Conservation (phyloP, 1,140 invertebrate species). For the Streblospio benedicti region DNA sequence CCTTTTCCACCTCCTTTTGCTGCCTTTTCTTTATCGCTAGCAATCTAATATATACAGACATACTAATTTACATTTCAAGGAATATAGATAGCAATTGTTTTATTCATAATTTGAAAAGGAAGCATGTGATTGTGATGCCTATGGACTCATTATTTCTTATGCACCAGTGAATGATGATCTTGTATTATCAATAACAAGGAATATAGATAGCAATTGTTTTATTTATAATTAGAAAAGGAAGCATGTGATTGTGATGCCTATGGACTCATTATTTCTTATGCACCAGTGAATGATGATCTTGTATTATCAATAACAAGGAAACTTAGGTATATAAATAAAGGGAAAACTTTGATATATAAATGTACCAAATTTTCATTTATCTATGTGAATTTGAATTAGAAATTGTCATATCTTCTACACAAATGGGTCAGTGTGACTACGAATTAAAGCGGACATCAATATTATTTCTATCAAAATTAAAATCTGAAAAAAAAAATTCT, state of each 20-base stretch:
- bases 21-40: slow-evolving; percentile 28
- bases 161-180: not conserved
- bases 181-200: no score
- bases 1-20: slow-evolving; percentile 21
- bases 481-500: no score
- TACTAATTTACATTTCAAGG: not conserved
- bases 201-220: not conserved
- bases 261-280: not conserved
- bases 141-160: not conserved
- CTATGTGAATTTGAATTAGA: no score
- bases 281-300: not conserved
- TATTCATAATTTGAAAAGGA: not conserved
- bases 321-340: no score
- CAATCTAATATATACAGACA: not conserved
- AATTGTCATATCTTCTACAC: no score
- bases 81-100: not conserved
- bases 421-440: no score
- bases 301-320: no score
- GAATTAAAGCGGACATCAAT: no score
- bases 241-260: not conserved
- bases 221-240: not conserved
- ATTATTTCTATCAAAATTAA: no score
- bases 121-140: not conserved
- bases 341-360: no score
- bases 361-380: no score